Conservation (phyloP, 2,797 vertebrate genomes). For the Lutjanus argentimaculatus region DNA sequence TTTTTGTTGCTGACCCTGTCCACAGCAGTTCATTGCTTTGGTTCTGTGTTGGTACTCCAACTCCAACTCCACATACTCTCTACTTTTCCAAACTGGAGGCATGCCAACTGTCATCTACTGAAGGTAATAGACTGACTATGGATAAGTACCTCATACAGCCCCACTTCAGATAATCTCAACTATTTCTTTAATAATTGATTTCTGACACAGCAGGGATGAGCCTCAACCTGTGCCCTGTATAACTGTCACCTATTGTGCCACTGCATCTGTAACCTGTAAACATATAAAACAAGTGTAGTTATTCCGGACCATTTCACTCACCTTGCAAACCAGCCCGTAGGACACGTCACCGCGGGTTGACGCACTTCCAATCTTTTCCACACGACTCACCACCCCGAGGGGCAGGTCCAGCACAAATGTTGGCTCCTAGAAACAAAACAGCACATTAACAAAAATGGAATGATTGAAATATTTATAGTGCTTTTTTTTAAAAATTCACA, state of each 20-base stretch:
- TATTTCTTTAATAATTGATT: not conserved
- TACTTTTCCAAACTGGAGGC: no score
- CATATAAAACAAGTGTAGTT: not conserved
- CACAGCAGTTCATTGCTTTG: no score
- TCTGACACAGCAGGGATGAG: not conserved
- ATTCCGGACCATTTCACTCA: slow-evolving; percentile 71
- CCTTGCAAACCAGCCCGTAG: slow-evolving; percentile 96
- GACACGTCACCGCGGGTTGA: slow-evolving; percentile 94
- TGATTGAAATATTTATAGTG: accelerated
- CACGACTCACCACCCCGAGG: slow-evolving; percentile 95
- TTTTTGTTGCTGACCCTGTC: no score
- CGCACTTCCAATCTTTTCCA: slow-evolving; percentile 94
- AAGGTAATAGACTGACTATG: no score
- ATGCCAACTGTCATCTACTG: no score
- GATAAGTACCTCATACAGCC: no score
- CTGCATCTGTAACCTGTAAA: slow-evolving; percentile 1
- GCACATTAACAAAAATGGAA: slow-evolving; percentile 10
- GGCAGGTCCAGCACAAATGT: slow-evolving; percentile 95
- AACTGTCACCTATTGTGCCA: not conserved
- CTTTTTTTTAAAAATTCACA: not conserved
- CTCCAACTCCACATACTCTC: no score
- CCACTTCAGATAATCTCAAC: no score
- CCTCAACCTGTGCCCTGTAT: not conserved
- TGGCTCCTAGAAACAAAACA: slow-evolving; percentile 87
- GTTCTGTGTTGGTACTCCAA: no score